Base-by-base conservation (phyloP, 2,888 invertebrate species). In the Pycnomerus fuliginosus region DNA sequence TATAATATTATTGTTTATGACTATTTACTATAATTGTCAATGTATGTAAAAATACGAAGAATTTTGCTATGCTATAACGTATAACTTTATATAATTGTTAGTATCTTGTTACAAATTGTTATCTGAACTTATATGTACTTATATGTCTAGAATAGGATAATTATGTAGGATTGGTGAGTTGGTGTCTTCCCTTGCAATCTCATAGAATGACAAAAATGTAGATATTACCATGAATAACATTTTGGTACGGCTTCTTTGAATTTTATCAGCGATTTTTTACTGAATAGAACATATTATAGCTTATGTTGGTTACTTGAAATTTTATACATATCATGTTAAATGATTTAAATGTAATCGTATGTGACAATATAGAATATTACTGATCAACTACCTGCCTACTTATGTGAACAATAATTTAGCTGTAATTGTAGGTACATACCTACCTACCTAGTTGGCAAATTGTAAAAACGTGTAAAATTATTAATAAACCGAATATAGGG, bases 271-370 rank as follows among this genome's bases (percentile, higher is more conserved):
- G n/a, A n/a, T n/a, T n/a, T n/a, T n/a, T n/a, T n/a, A n/a, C n/a
- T n/a, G n/a, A n/a, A n/a, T n/a, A n/a, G n/a, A n/a, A n/a, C n/a
- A n/a, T n/a, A n/a, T n/a, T n/a, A n/a, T 28, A 32, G 10, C 28
- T 33, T 3, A 10, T 27, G 24, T 31, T 36, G 23, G 32, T 37
- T 31, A 25, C 30, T 36, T 50, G 43, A 36, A 40, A 35, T 51
- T 51, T 48, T 51, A 51, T 51, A 51, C 51, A 51, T 51, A 51
- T 51, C 51, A 51, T n/a, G n/a, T n/a, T n/a, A n/a, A n/a, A n/a
- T n/a, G n/a, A n/a, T n/a, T 36, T 38, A 45, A 35, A 43, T 17
- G 37, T 44, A 30, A 42, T 31, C 23, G 42, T 46, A 35, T 15
- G 29, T 37, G 33, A 42, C 37, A 42, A 17, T 25, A 36, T 33